Percentiles rank a stretch among this genome's conserved stretches.
Conservation (phyloP, 1,140 invertebrate species). For the Acyrthosiphon pisum region DNA sequence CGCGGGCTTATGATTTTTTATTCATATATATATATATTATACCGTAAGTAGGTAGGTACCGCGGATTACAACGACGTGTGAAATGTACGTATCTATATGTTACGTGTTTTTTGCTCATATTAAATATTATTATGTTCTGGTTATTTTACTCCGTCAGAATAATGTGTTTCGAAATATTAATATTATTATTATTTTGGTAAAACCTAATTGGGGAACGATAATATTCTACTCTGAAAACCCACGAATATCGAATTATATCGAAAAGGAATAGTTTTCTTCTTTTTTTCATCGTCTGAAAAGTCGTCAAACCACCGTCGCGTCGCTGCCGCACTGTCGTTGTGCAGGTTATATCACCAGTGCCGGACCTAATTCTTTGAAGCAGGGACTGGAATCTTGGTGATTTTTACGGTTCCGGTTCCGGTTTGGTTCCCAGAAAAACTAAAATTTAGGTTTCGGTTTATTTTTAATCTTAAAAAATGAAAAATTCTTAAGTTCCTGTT, state of each 20-base stretch:
- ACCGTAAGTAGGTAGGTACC: neutral
- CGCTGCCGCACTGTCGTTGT: too few relatives aligned
- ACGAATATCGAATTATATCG: neutral
- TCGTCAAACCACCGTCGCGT: too few relatives aligned
- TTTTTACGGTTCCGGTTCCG: too few relatives aligned
- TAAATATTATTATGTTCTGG: neutral
- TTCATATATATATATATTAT: neutral
- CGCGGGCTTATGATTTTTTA: slow-evolving; percentile 1
- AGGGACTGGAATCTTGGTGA: too few relatives aligned
- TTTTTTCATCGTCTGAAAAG: neutral
- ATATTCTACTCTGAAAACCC: neutral
- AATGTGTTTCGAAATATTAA: neutral
- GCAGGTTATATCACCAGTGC: too few relatives aligned
- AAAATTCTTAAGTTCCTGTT: too few relatives aligned
- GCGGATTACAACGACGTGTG: neutral
- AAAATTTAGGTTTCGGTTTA: too few relatives aligned
- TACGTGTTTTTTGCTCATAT: neutral
- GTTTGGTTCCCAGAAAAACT: too few relatives aligned
- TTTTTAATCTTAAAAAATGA: too few relatives aligned
- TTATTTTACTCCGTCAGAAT: neutral
- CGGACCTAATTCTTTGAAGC: too few relatives aligned
- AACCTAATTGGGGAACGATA: neutral
- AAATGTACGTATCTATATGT: neutral
- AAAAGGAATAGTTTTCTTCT: neutral
- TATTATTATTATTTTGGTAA: neutral